Evolutionary conservation across 2,888 invertebrate genomes (phyloP).

Genomic region (Drosophila kokeensis): DNA sequence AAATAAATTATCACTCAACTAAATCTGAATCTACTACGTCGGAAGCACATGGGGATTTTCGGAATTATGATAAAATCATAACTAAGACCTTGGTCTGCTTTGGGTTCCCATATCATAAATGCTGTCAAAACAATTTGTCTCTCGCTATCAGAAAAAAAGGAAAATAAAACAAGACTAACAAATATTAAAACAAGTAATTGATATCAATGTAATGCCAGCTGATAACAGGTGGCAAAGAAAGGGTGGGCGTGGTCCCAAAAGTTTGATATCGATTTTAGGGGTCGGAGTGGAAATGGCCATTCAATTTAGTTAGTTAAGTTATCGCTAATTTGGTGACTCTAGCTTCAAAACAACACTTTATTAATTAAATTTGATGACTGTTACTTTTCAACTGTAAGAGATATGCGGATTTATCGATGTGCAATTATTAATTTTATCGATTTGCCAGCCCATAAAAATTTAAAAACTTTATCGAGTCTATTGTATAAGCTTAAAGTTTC

Average conservation of each 20-base stretch:
- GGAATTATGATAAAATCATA: neutral
- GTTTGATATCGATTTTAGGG: no score
- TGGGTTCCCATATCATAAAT: neutral
- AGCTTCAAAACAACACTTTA: neutral
- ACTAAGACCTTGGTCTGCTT: neutral
- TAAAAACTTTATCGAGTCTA: neutral
- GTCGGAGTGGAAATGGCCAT: neutral
- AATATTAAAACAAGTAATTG: neutral
- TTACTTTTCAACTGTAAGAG: neutral
- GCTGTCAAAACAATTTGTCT: neutral
- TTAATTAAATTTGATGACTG: neutral
- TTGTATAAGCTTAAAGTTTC: neutral
- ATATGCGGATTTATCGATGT: neutral
- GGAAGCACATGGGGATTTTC: neutral
- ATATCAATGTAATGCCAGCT: neutral
- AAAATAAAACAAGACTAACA: neutral
- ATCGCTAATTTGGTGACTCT: no score
- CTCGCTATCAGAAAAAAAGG: neutral
- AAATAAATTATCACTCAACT: neutral
- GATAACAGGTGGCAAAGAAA: neutral
- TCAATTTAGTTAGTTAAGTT: neutral
- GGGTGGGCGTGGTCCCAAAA: neutral
- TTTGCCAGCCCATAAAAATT: neutral
- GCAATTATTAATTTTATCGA: neutral
- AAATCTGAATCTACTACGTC: neutral